Evolutionary conservation across 2,113 vertebrate genomes (phyloP), one percentile per base, ranked within the genome.

Genomic region (Oenanthe oenanthe): DNA sequence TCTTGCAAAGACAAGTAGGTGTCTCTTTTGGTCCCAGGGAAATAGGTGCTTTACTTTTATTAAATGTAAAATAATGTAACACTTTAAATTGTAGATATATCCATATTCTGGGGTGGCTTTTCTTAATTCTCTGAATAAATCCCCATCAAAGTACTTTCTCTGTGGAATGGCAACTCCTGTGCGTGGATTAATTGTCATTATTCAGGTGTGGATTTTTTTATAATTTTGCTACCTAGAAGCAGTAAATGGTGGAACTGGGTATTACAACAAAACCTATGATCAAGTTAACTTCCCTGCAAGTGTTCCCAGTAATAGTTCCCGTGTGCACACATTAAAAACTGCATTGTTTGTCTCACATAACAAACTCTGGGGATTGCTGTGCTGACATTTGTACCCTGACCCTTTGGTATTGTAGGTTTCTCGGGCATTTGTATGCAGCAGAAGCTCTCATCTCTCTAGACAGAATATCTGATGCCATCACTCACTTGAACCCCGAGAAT

Each of bases 401-500:
- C 43, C 75, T 95, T 89, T 96, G 60, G 92, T 80, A 25, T 95
- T 96, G 54, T 90, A 99, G 99, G 97, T 99, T 99, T 97, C 98
- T 99, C 18, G 99, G 99, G 79, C 99, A 99, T 97, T 98, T 99
- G 62, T 99, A 99, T 42, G 99, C 99, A 32, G 99, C 99, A 86
- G 99, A 99, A 97, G 99, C 99, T 61, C 99, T 99, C 93, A 99
- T 99, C 97, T 99, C 99, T 93, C 95, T 99, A 95, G 99, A 99
- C 98, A 98, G 99, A 96, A 99, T 99, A 97, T 99, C 99, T 32
- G 99, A 99, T 72, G 99, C 99, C 34, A 99, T 99, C 84, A 97
- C 98, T 89, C 99, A 99, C 97, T 98, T 99, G 96, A 99, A 99
- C 97, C 99, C 99, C 0, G 99, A 99, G 96, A 99, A 99, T 5